Percentiles rank a stretch among this genome's conserved stretches.
Conservation (phyloP, 2,797 vertebrate species). For the Stomatorhinus walkeri region DNA sequence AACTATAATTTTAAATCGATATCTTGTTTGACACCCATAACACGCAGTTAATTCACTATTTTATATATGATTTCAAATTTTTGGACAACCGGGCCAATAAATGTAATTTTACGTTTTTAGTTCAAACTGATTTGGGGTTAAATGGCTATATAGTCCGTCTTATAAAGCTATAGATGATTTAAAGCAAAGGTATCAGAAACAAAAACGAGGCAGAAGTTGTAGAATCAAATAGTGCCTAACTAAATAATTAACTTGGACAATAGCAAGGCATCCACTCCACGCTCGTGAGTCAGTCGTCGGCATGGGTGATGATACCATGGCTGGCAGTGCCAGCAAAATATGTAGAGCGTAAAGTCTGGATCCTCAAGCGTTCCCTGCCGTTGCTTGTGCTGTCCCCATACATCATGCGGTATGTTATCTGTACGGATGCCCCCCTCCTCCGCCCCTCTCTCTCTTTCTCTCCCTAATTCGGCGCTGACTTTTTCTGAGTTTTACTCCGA, state of each 20-base stretch:
- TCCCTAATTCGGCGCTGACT: slow-evolving; percentile 30
- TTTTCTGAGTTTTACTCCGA: slow-evolving; percentile 26
- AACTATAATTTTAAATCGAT: background rate
- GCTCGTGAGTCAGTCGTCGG: background rate
- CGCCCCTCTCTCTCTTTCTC: slow-evolving; percentile 17
- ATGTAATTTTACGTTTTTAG: background rate
- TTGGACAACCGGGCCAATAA: background rate
- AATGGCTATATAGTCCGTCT: background rate
- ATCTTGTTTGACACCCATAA: background rate
- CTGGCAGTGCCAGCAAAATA: slow-evolving; percentile 14
- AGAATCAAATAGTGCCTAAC: background rate
- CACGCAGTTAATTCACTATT: background rate
- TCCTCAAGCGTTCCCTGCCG: slow-evolving; percentile 24
- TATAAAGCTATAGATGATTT: background rate
- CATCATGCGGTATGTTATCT: slow-evolving; percentile 25
- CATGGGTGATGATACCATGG: slow-evolving; percentile 19
- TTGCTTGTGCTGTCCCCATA: slow-evolving; percentile 26
- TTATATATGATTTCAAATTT: background rate
- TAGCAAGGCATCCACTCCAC: background rate
- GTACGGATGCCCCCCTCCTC: slow-evolving; percentile 10
- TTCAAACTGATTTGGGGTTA: background rate
- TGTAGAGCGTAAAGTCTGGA: slow-evolving; percentile 26
- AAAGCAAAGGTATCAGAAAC: background rate
- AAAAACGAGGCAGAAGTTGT: background rate
- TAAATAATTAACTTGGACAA: background rate